Percentiles rank a stretch among this genome's conserved stretches.
phyloP scores from a whole-genome alignment of 2,888 invertebrate genomes.

The Mellilla xanthometata region DNA sequence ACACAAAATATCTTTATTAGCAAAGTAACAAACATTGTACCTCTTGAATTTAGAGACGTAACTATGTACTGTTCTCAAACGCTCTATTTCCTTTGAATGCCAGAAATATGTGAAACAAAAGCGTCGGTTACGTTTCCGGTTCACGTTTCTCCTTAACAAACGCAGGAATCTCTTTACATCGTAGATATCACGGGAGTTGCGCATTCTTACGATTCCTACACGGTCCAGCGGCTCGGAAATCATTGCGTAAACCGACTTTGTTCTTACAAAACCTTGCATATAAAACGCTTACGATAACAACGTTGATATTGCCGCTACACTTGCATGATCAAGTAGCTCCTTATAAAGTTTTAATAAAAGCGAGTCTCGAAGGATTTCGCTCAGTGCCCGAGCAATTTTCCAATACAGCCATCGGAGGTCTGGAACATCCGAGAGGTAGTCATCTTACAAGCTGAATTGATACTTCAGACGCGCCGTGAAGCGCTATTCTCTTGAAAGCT shows the following conservation, averaged over 20 bases:
- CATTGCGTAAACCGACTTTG: constrained; percentile 47
- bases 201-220: constrained; percentile 62
- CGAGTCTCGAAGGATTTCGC: constrained; percentile 57
- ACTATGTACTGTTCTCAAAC: constrained; percentile 48
- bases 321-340: constrained; percentile 46
- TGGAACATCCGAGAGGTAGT: constrained; percentile 67
- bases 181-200: constrained; percentile 65
- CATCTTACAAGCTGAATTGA: constrained; percentile 76
- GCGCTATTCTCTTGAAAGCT: constrained; percentile 80
- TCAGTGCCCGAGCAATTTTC: constrained; percentile 65
- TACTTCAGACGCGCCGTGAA: constrained; percentile 76
- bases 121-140: constrained; percentile 63
- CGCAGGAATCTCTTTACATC: constrained; percentile 63
- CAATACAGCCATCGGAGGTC: constrained; percentile 71
- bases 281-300: constrained; percentile 39
- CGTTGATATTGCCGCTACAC: constrained; percentile 36
- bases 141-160: constrained; percentile 66
- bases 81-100: constrained; percentile 67
- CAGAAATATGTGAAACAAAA: constrained; percentile 61
- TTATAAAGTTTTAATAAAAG: constrained; percentile 70
- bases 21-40: constrained; percentile 20
- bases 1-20: constrained; percentile 30
- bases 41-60: constrained; percentile 40
- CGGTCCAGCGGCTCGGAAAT: constrained; percentile 66
- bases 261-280: constrained; percentile 35